Percentiles rank a stretch among this genome's conserved stretches.
Conservation (phyloP, 2,113 vertebrate species). For the Recurvirostra avosetta region DNA sequence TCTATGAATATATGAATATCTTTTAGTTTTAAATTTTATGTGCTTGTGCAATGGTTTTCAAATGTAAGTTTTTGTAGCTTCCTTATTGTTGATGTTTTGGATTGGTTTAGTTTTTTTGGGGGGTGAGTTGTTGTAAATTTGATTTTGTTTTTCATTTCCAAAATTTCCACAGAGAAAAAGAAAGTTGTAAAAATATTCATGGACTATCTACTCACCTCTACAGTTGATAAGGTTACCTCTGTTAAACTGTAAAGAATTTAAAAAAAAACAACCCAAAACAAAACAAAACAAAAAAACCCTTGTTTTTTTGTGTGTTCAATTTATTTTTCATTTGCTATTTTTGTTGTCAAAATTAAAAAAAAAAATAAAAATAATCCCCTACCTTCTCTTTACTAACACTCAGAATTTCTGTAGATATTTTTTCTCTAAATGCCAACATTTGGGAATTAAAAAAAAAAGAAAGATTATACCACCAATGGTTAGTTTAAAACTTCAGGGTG, state of each 20-base stretch:
- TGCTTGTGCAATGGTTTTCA: background rate
- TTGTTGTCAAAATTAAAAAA: background rate
- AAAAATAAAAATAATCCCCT: background rate
- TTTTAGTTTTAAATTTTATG: background rate
- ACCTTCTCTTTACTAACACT: background rate
- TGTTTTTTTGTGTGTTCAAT: background rate
- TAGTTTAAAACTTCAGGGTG: background rate
- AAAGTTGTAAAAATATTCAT: background rate
- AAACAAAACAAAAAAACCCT: no score
- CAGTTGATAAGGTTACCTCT: fast-evolving
- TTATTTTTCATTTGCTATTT: background rate
- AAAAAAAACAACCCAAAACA: no score
- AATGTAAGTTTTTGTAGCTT: background rate
- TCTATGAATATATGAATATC: background rate
- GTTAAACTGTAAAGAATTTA: background rate
- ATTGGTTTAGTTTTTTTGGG: fast-evolving
- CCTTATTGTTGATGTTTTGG: background rate
- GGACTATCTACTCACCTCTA: fast-evolving
- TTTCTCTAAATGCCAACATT: background rate
- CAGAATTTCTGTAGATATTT: background rate
- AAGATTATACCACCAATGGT: fast-evolving
- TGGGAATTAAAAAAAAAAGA: background rate
- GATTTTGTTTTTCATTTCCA: fast-evolving
- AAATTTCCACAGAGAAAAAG: background rate
- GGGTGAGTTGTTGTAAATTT: background rate